Percentiles rank a stretch among this genome's conserved stretches.
phyloP scores from a whole-genome alignment of 2,888 invertebrate species.

The Erpobdella octoculata region DNA sequence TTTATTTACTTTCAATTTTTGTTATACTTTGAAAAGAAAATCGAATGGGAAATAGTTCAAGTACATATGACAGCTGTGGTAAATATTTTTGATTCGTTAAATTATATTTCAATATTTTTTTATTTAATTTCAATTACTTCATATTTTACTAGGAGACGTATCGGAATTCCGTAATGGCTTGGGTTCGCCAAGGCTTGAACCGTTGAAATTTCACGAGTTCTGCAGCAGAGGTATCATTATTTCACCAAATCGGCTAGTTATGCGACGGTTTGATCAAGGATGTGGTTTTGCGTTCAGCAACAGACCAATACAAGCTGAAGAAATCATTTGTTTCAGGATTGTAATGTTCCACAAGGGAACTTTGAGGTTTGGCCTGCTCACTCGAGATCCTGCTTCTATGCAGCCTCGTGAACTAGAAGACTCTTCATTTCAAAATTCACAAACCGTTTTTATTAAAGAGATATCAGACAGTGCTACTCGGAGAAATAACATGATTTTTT shows the following conservation, averaged over 20 bases:
- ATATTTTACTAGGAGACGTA: too few species aligned
- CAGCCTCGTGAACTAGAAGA: not conserved
- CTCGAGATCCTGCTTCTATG: not conserved
- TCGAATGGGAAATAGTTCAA: too few species aligned
- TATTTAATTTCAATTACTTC: too few species aligned
- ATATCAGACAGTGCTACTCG: not conserved
- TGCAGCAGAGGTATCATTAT: not conserved
- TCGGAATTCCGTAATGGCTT: not conserved
- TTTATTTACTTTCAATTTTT: too few species aligned
- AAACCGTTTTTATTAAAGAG: not conserved
- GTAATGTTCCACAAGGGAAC: slow-evolving; percentile 25
- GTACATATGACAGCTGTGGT: too few species aligned
- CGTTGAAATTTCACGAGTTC: slow-evolving; percentile 15
- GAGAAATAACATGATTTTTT: slow-evolving; percentile 17
- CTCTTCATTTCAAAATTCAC: not conserved
- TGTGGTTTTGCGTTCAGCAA: slow-evolving; percentile 9
- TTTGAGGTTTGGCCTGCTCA: slow-evolving; percentile 15
- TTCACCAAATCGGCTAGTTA: slow-evolving; percentile 14
- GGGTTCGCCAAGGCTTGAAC: not conserved
- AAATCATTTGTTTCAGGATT: slow-evolving; percentile 22
- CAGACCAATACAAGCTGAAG: slow-evolving; percentile 7
- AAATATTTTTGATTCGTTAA: too few species aligned
- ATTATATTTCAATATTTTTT: too few species aligned
- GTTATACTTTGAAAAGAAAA: too few species aligned
- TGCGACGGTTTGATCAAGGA: slow-evolving; percentile 20